These are phyloP conservation scores for Eupsittula cactorum DNA, from an alignment of 2,113 vertebrate genomes.

Conservation along the genomic window DNA sequence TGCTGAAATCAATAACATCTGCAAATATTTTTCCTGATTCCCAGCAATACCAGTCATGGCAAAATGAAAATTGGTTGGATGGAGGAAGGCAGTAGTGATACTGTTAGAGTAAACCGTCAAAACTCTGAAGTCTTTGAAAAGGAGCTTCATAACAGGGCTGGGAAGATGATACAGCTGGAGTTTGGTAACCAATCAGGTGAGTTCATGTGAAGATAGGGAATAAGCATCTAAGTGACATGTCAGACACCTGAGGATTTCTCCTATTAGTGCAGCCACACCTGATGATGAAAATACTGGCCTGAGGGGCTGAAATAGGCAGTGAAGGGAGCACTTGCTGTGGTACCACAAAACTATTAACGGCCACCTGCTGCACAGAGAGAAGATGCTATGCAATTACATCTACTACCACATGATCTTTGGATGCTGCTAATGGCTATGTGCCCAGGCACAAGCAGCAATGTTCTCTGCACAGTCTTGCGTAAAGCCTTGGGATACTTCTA, in stretches of 20 bases:
- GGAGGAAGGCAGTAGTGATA: not conserved
- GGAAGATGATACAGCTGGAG: not conserved
- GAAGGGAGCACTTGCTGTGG: not conserved
- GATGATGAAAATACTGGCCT: not conserved
- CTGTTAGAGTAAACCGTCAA: fast-evolving
- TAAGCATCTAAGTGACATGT: not conserved
- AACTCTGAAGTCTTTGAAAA: not conserved
- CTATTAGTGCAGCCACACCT: not conserved
- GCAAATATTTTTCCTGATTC: not conserved
- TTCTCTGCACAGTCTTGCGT: not conserved
- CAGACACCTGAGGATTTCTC: not conserved
- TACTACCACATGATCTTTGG: fast-evolving
- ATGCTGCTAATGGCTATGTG: not conserved
- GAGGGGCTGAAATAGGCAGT: not conserved
- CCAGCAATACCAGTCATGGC: not conserved
- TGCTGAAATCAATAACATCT: not conserved
- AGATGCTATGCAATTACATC: not conserved
- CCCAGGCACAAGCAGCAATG: not conserved
- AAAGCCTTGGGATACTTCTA: not conserved
- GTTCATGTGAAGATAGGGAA: not conserved
- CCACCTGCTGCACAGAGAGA: not conserved
- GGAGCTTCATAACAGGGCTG: not conserved
- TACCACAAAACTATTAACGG: not conserved
- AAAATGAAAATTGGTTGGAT: not conserved
- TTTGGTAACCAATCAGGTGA: not conserved